Percentiles rank a stretch among this genome's conserved stretches.
phyloP scores from a whole-genome alignment of 2,797 vertebrate genomes.

The Micropoecilia bifurca region DNA sequence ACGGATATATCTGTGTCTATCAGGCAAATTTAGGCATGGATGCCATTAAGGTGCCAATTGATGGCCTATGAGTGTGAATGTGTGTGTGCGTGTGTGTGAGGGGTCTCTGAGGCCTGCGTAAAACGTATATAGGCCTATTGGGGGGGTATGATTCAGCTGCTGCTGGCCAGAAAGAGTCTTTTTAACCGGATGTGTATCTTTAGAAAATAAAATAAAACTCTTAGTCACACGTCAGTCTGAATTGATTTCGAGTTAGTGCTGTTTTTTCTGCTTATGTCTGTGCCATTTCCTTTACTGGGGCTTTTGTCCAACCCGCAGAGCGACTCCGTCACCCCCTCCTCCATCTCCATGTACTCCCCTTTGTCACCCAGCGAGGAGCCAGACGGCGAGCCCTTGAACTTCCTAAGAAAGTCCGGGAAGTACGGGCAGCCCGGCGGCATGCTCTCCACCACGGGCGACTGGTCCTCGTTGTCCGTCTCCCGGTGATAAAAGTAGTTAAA shows the following conservation, averaged over 20 bases:
- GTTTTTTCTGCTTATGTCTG: conserved; percentile 93
- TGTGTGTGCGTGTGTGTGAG: conserved; percentile 5
- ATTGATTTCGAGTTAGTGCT: conserved; percentile 92
- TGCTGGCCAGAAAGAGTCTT: conserved; percentile 58
- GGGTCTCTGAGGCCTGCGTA: conserved; percentile 45
- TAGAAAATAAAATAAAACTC: conserved; percentile 27
- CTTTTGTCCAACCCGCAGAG: conserved; percentile 93
- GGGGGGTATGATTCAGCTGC: conserved; percentile 60
- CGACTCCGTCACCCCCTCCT: conserved; percentile 97
- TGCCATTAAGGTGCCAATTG: conserved; percentile 28
- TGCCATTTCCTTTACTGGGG: conserved; percentile 93
- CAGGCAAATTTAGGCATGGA: conserved; percentile 20
- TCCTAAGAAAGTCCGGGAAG: conserved; percentile 93
- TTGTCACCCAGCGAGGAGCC: conserved; percentile 94
- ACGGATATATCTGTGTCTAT: conserved; percentile 23
- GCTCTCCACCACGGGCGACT: conserved; percentile 88
- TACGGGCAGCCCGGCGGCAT: conserved; percentile 86
- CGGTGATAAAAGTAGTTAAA: conserved; percentile 99
- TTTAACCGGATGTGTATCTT: conserved; percentile 58
- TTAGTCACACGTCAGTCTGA: conserved; percentile 97
- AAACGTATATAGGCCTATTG: conserved; percentile 41
- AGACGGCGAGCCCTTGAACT: conserved; percentile 90
- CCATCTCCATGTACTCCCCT: conserved; percentile 98
- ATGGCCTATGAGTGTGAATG: conserved; percentile 8
- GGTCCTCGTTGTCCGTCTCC: conserved; percentile 97